Percentiles rank a stretch among this genome's conserved stretches.
Conservation (phyloP, 2,797 vertebrate genomes). For the Selene dorsalis region DNA sequence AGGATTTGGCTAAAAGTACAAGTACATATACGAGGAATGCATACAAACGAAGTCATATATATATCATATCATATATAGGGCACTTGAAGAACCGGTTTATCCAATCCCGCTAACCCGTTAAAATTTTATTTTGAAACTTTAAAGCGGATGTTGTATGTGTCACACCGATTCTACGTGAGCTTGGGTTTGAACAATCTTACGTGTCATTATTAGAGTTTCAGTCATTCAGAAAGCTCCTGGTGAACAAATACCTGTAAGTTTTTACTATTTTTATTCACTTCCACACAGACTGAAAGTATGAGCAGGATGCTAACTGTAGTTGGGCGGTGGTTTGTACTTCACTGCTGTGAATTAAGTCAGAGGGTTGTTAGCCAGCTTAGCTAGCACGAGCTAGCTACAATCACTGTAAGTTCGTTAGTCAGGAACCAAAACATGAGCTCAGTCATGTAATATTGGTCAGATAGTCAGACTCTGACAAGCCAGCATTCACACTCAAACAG, state of each 20-base stretch:
- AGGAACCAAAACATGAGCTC: slow-evolving; percentile 3
- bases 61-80: background rate
- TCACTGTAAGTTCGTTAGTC: slow-evolving; percentile 18
- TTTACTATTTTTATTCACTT: background rate
- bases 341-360: background rate
- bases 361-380: slow-evolving; percentile 28
- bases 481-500: background rate
- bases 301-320: accelerated
- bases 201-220: slow-evolving; percentile 74
- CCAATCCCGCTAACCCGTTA: background rate
- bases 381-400: slow-evolving; percentile 37
- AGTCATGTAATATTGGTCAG: background rate
- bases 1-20: too few species aligned
- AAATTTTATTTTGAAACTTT: slow-evolving; percentile 26
- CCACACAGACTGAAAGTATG: background rate
- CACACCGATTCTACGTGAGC: background rate
- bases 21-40: too few species aligned
- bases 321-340: background rate
- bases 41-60: too few species aligned
- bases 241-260: slow-evolving; percentile 33
- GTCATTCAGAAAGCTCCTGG: slow-evolving; percentile 3
- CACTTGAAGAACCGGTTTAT: too few species aligned
- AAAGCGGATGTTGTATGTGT: background rate
- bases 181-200: slow-evolving; percentile 61
- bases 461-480: background rate